These are phyloP conservation scores for Erebia epiphron DNA, from an alignment of 2,888 invertebrate species.

Conservation along the genomic window DNA sequence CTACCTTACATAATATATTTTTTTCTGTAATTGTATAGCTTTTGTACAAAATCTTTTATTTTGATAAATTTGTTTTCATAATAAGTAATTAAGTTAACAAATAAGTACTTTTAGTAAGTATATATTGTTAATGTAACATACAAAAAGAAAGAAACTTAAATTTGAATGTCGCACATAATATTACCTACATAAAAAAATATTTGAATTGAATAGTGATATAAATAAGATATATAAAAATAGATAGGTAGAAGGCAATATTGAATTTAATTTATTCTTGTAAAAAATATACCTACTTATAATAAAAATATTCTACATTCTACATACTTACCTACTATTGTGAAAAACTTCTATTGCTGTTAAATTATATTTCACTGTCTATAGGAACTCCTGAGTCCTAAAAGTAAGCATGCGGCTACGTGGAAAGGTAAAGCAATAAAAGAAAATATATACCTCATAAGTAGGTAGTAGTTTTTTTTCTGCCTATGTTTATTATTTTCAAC, in stretches of 20 bases:
- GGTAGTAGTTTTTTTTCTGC: constrained; percentile 10
- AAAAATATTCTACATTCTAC: constrained; percentile 31
- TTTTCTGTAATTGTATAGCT: not conserved
- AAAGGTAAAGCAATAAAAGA: constrained; percentile 20
- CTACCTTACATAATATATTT: too few relatives aligned
- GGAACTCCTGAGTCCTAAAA: not conserved
- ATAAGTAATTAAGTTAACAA: not conserved
- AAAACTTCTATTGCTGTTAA: constrained; percentile 1
- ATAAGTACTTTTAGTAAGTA: not conserved
- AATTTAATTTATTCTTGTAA: constrained; percentile 40
- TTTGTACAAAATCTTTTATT: not conserved
- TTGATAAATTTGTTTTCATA: not conserved
- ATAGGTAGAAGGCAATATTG: constrained; percentile 36
- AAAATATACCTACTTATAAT: constrained; percentile 31
- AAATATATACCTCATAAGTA: constrained; percentile 21
- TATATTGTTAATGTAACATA: not conserved
- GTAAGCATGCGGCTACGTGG: not conserved
- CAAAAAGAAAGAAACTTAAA: not conserved
- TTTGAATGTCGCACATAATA: constrained; percentile 17
- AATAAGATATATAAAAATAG: constrained; percentile 22
- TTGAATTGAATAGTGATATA: constrained; percentile 31
- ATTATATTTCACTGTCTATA: not conserved
- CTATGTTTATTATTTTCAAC: constrained; percentile 1
- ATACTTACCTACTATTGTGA: constrained; percentile 12
- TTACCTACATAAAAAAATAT: constrained; percentile 22